These are phyloP conservation scores for Aelia acuminata DNA, from an alignment of 2,888 invertebrate species.

Conservation along the genomic window DNA sequence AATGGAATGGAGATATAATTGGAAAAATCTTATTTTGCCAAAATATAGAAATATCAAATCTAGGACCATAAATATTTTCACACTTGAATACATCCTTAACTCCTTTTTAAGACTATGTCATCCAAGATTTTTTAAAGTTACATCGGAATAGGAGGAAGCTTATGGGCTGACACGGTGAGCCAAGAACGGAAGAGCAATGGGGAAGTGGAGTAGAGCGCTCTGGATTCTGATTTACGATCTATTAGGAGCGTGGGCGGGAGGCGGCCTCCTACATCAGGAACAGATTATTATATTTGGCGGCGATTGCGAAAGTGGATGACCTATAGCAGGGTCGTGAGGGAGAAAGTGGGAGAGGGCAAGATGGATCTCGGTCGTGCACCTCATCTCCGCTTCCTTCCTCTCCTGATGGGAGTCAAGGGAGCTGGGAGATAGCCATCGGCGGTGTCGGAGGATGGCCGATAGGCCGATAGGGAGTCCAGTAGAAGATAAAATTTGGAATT, in stretches of 20 bases:
- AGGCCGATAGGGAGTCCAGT: not conserved
- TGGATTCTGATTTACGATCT: not conserved
- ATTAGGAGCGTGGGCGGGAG: slow-evolving; percentile 6
- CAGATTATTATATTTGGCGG: slow-evolving; percentile 33
- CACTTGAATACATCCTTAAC: too few species aligned
- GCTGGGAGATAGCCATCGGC: not conserved
- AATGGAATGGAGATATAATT: too few species aligned
- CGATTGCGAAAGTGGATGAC: slow-evolving; percentile 37
- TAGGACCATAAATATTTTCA: too few species aligned
- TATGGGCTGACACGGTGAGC: too few species aligned
- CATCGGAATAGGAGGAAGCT: too few species aligned
- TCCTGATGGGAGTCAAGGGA: not conserved
- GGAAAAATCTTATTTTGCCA: too few species aligned
- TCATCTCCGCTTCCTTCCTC: slow-evolving; percentile 38
- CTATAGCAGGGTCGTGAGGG: slow-evolving; percentile 7
- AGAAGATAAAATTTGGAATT: too few species aligned
- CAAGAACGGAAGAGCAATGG: too few species aligned
- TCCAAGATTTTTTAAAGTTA: too few species aligned
- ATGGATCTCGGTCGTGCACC: slow-evolving; percentile 29
- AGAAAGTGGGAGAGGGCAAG: slow-evolving; percentile 19
- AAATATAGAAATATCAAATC: too few species aligned
- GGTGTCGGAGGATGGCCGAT: not conserved
- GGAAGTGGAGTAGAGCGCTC: too few species aligned
- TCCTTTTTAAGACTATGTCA: too few species aligned
- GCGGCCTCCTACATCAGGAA: not conserved